Percentiles rank a stretch among this genome's conserved stretches.
Conservation (phyloP, 2,888 invertebrate species). For the Limnephilus marmoratus region DNA sequence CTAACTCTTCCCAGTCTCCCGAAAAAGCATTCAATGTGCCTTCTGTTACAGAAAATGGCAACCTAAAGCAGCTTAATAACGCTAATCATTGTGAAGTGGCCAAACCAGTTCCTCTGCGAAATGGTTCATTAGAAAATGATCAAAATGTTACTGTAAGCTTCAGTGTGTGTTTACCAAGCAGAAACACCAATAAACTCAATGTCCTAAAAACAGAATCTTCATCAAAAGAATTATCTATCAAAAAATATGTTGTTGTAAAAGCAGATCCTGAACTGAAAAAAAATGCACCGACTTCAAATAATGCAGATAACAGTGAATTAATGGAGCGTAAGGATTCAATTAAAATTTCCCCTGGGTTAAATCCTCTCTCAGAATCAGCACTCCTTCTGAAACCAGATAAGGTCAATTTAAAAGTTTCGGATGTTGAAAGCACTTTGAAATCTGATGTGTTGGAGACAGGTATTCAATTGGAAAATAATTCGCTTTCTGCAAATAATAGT, state of each 20-base stretch:
- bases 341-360: neutral
- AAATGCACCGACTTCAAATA: neutral
- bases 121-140: slow-evolving; percentile 68
- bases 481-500: neutral
- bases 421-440: neutral
- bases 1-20: slow-evolving; percentile 70
- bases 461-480: neutral
- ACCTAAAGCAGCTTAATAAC: slow-evolving; percentile 65
- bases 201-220: neutral
- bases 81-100: slow-evolving; percentile 65
- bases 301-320: neutral
- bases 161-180: slow-evolving; percentile 64
- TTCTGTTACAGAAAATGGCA: slow-evolving; percentile 64
- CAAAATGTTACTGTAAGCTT: slow-evolving; percentile 65
- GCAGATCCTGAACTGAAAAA: neutral
- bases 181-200: slow-evolving; percentile 45
- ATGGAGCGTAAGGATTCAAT: neutral
- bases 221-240: slow-evolving; percentile 12
- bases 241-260: neutral
- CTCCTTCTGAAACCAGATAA: neutral
- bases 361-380: neutral
- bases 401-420: neutral
- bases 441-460: neutral
- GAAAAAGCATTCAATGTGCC: slow-evolving; percentile 57
- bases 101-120: slow-evolving; percentile 65